phyloP scores from a whole-genome alignment of 1,140 invertebrate species.

The Belonocnema kinseyi region DNA sequence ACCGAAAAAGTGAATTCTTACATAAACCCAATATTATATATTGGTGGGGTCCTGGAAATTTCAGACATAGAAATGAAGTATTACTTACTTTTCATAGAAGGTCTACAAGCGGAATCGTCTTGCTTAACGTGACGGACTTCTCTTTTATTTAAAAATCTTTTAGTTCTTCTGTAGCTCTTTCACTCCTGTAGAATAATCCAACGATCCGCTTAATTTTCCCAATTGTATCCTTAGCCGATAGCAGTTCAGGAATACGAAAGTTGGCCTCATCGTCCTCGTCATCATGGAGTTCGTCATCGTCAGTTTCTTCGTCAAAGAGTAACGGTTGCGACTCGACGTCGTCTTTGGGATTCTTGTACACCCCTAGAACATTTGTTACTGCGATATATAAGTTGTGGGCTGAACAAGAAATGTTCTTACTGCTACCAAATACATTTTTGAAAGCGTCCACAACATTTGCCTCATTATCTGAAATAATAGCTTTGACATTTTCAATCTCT shows the following conservation, averaged over 20 bases:
- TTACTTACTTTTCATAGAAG: slow-evolving; percentile 11
- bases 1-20: no score
- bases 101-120: slow-evolving; percentile 25
- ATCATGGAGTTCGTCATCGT: not conserved
- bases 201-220: slow-evolving; percentile 33
- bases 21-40: no score
- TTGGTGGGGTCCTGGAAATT: no score
- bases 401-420: slow-evolving; percentile 35
- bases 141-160: not conserved
- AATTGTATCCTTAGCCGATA: not conserved
- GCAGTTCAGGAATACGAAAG: not conserved
- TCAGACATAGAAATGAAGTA: no score
- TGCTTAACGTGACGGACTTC: slow-evolving; percentile 28
- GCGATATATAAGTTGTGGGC: slow-evolving; percentile 21
- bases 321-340: not conserved
- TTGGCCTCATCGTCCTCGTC: not conserved
- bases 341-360: not conserved
- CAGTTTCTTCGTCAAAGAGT: not conserved
- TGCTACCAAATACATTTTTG: slow-evolving; percentile 30
- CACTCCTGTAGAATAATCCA: slow-evolving; percentile 31
- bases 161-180: slow-evolving; percentile 25
- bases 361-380: not conserved
- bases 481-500: not conserved
- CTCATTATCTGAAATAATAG: slow-evolving; percentile 30
- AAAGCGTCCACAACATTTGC: slow-evolving; percentile 34